These are phyloP conservation scores for Crematogaster levior DNA, from an alignment of 2,888 invertebrate species.

Conservation along the genomic window DNA sequence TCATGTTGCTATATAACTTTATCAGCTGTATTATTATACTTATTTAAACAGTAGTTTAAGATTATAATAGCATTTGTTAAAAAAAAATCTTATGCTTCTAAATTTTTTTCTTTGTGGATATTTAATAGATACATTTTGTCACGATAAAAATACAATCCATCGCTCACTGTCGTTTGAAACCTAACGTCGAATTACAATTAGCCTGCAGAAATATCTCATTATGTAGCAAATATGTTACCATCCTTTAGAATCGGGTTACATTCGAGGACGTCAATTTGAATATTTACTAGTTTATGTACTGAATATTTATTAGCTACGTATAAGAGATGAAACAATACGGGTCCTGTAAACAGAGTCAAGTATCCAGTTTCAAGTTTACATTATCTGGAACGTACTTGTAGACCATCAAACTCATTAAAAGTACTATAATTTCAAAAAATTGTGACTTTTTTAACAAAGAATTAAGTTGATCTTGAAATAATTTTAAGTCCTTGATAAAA, in stretches of 20 bases:
- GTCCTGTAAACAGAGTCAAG: neutral
- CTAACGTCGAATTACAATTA: neutral
- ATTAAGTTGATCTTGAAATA: neutral
- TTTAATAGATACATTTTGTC: neutral
- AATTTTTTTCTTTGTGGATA: neutral
- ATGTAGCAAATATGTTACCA: neutral
- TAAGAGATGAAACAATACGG: neutral
- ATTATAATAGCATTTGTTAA: too few relatives aligned
- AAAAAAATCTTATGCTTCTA: neutral
- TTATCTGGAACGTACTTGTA: neutral
- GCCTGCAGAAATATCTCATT: neutral
- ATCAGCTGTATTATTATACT: too few relatives aligned
- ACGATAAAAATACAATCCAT: neutral
- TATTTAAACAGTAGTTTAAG: too few relatives aligned
- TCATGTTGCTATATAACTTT: too few relatives aligned
- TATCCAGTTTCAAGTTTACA: neutral
- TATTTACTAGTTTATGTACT: neutral
- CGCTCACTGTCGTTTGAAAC: neutral
- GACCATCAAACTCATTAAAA: neutral
- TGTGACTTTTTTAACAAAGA: neutral
- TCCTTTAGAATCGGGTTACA: neutral
- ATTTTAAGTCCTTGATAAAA: neutral
- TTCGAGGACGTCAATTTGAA: neutral
- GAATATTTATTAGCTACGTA: neutral
- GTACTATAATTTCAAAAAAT: neutral